A percentile compares a stretch with the other conserved stretches of the same genome.
Evolutionary conservation across 2,888 invertebrate species (phyloP).

Genomic region (Himalopsyche anomala): DNA sequence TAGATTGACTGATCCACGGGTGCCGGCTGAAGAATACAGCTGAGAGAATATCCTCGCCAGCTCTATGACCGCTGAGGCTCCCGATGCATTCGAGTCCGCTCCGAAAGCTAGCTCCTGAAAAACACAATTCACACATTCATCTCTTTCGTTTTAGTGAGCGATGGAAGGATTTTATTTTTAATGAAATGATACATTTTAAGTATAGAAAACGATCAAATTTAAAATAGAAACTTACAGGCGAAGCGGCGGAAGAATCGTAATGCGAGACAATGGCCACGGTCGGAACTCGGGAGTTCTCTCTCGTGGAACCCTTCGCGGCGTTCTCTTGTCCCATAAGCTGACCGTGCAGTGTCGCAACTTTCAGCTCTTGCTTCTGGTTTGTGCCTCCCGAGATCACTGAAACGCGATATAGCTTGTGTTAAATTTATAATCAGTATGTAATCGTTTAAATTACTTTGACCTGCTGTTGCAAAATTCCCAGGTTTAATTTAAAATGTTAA

Average conservation of each 20-base stretch:
- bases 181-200: not conserved
- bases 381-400: conserved; percentile 85
- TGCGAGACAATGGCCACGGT: conserved; percentile 95
- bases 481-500: too few relatives aligned
- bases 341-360: conserved; percentile 91
- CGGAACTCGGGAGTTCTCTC: conserved; percentile 77
- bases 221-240: conserved; percentile 83
- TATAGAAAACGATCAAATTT: not conserved
- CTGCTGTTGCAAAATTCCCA: too few relatives aligned
- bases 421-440: not conserved
- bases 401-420: not conserved
- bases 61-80: conserved; percentile 91
- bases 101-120: conserved; percentile 89
- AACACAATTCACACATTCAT: conserved; percentile 51
- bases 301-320: conserved; percentile 75
- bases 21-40: conserved; percentile 85
- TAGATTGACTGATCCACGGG: conserved; percentile 85
- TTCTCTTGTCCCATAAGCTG: conserved; percentile 86
- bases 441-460: not conserved
- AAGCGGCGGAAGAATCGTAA: conserved; percentile 93
- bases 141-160: not conserved
- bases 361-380: conserved; percentile 85
- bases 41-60: conserved; percentile 92
- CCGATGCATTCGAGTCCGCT: conserved; percentile 95
- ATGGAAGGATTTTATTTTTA: too few relatives aligned